These are phyloP conservation scores for Microcebus lehilahytsara DNA, from an alignment of 2,113 vertebrate species.

Conservation along the genomic window DNA sequence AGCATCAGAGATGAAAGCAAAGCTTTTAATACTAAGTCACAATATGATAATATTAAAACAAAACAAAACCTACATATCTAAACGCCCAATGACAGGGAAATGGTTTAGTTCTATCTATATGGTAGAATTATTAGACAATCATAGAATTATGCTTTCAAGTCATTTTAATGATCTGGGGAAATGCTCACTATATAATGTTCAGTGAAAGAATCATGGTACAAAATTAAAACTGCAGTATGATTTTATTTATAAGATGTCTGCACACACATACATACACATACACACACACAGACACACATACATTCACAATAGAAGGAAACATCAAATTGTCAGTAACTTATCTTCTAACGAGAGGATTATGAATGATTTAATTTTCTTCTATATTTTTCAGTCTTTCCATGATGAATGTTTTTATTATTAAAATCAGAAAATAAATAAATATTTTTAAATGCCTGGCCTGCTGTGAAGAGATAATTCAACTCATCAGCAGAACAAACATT, in stretches of 20 bases:
- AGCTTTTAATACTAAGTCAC: neutral
- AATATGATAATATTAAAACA: neutral
- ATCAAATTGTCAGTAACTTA: neutral
- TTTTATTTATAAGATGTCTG: neutral
- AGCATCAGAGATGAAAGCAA: neutral
- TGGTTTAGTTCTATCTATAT: neutral
- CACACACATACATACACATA: neutral
- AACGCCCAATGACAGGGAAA: neutral
- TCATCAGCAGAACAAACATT: neutral
- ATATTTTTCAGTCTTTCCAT: neutral
- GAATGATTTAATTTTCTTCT: neutral
- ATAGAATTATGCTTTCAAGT: neutral
- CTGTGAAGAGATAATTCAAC: neutral
- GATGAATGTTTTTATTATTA: neutral
- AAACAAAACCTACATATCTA: neutral
- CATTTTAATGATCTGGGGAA: neutral
- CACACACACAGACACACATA: neutral
- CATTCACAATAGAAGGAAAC: neutral
- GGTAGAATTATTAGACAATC: neutral
- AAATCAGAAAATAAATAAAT: conserved; percentile 24
- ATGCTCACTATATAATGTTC: neutral
- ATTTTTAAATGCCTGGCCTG: neutral
- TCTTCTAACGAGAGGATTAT: neutral
- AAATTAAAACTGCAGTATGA: neutral
- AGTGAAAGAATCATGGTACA: neutral